Evolutionary conservation across 2,113 vertebrate genomes (phyloP), one percentile per base, ranked within the genome.

Genomic region (Phaethornis superciliosus): DNA sequence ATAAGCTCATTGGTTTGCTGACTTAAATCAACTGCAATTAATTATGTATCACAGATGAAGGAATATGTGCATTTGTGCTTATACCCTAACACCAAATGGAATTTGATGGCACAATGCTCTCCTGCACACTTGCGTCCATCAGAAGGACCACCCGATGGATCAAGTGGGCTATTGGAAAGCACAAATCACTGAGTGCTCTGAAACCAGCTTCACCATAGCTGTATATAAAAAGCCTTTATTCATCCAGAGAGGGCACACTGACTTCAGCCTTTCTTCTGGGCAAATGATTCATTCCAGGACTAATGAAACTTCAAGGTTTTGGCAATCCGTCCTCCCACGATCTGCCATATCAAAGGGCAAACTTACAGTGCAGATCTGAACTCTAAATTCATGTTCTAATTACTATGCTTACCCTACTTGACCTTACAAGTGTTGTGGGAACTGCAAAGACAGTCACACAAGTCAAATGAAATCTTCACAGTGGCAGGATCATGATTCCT

Each of bases 201-300:
- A 74, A 94, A 89, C 51, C 46, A 74, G 14, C 7, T 85, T 85
- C 72, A 65, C 58, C 62, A 49, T 35, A 74, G 27, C 44, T 56
- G 21, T 64, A 72, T 60, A 68, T 70, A 65, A 59, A 92, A 94
- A 81, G 51, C 14, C 17, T 80, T 28, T 51, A 77, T 72, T 75
- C 24, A 64, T 71, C 67, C 77, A 60, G 81, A 93, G 77, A 94
- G 85, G 74, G 56, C 82, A 93, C 30, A 32, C 58, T 93, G 81
- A 93, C 90, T 95, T 82, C 64, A 88, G 83, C 42, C 49, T 90
- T 82, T 87, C 69, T 92, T 60, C 37, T 81, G 55, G 5, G 7
- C 37, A 94, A 95, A 93, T 93, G 51, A 91, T 84, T 96, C 88
- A 87, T 91, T 84, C 58, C 32, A 67, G 49, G 37, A 89, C 77